phyloP scores from a whole-genome alignment of 64 coral and sea anemone species.

The Exaiptasia diaphana region DNA sequence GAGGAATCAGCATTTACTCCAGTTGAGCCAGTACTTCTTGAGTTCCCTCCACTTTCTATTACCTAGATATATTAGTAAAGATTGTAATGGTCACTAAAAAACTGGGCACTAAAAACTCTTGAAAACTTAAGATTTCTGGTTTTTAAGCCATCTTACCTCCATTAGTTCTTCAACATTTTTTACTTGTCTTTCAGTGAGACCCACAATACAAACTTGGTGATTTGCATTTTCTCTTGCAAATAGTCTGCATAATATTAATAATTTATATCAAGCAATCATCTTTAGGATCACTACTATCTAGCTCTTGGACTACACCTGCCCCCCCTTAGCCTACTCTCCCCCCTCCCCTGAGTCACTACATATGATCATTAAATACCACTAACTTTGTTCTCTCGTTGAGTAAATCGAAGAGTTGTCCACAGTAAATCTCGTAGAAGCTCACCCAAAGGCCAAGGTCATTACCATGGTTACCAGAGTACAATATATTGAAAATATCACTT shows the following conservation, averaged over 20 bases:
- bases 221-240: conserved; percentile 76
- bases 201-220: conserved; percentile 76
- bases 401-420: conserved; percentile 84
- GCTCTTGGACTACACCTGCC: no score
- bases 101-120: no score
- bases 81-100: no score
- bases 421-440: conserved; percentile 90
- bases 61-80: no score
- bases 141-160: conserved; percentile 78
- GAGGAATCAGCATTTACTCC: conserved; percentile 87
- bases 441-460: conserved; percentile 57
- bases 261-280: no score
- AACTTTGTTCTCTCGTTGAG: conserved; percentile 77
- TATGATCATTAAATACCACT: neutral
- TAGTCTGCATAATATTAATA: conserved; percentile 19
- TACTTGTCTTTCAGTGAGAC: conserved; percentile 70
- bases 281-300: no score
- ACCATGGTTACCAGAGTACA: conserved; percentile 46
- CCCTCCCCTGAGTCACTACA: no score
- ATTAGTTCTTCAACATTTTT: conserved; percentile 78
- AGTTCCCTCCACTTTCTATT: conserved; percentile 70
- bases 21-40: conserved; percentile 75
- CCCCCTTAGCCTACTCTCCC: no score
- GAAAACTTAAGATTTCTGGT: no score
- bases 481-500: conserved; percentile 64